phyloP scores from a whole-genome alignment of 2,113 vertebrate species.

The Atrichornis clamosus region DNA sequence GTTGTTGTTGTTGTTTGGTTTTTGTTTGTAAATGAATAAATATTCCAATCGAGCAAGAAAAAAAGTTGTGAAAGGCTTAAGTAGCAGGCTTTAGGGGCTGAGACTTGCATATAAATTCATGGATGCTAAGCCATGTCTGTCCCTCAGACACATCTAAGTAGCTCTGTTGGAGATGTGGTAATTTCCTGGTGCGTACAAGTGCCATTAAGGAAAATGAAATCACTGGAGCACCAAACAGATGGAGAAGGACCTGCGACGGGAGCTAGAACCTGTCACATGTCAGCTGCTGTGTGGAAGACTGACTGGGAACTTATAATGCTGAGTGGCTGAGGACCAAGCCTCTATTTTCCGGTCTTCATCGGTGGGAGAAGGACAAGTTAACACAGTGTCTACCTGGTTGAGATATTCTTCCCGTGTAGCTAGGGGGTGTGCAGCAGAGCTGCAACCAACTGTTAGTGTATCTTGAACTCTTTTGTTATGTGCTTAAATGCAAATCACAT shows the following conservation, averaged over 20 bases:
- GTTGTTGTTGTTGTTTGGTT: background rate
- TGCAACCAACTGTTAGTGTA: background rate
- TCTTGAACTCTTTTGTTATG: background rate
- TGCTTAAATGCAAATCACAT: background rate
- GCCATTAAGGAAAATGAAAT: background rate
- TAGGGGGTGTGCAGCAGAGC: background rate
- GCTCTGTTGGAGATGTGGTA: background rate
- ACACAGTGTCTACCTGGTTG: background rate
- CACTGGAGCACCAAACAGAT: background rate
- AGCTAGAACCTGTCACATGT: background rate
- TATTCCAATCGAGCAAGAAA: background rate
- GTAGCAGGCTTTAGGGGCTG: background rate
- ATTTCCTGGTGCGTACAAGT: background rate
- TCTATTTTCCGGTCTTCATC: background rate
- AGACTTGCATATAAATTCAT: background rate
- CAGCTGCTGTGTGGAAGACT: background rate
- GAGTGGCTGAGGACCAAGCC: background rate
- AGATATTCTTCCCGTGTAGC: background rate
- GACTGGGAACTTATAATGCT: background rate
- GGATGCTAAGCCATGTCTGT: background rate
- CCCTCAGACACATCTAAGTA: background rate
- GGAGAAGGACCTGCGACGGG: background rate
- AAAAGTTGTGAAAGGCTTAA: background rate
- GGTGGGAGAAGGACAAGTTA: background rate
- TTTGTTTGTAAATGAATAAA: slow-evolving; percentile 30